Percentiles rank a stretch among this genome's conserved stretches.
phyloP scores from a whole-genome alignment of 2,113 vertebrate genomes.

The Agapornis roseicollis region DNA sequence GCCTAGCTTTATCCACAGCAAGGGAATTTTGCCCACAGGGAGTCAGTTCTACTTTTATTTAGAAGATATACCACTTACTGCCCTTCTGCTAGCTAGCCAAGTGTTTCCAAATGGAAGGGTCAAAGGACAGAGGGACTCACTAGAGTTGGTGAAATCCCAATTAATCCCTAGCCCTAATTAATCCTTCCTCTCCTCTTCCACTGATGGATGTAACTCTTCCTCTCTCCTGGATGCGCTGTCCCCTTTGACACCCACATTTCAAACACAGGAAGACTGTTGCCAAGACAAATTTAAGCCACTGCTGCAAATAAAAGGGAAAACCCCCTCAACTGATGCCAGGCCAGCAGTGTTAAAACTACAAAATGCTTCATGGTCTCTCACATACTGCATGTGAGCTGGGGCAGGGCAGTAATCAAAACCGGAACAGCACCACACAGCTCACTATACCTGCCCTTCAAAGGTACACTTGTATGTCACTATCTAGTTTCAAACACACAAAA shows the following conservation, averaged over 20 bases:
- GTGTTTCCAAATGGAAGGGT: not conserved
- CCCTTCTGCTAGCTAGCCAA: not conserved
- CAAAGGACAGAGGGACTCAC: not conserved
- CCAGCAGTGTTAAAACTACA: not conserved
- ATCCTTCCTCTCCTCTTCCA: not conserved
- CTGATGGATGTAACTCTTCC: not conserved
- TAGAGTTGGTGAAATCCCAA: not conserved
- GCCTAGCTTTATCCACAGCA: not conserved
- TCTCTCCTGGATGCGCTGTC: not conserved
- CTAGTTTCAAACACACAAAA: not conserved
- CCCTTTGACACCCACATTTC: not conserved
- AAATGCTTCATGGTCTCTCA: fast-evolving
- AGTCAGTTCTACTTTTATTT: not conserved
- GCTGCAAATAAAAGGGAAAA: not conserved
- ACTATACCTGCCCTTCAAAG: not conserved
- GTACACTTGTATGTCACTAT: not conserved
- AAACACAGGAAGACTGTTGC: not conserved
- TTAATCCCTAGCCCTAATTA: not conserved
- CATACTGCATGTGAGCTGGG: not conserved
- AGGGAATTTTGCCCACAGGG: not conserved
- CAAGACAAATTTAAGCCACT: not conserved
- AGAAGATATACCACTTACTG: not conserved
- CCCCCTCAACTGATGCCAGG: not conserved
- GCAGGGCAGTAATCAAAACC: not conserved
- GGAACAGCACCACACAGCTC: not conserved